Base-by-base conservation (phyloP, 1,140 invertebrate species). In the Agrypnia vestita region DNA sequence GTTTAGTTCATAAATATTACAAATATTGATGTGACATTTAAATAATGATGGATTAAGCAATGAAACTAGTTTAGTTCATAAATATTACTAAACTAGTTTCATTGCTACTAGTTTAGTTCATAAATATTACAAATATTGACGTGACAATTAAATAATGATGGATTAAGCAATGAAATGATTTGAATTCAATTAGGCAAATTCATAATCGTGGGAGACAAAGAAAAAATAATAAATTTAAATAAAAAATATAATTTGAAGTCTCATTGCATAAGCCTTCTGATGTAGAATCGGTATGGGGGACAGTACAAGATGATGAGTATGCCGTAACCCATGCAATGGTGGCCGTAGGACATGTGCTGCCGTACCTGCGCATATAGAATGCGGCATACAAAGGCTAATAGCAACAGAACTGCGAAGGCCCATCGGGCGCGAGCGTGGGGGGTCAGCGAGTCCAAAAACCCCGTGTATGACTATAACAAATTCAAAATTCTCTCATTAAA, bases 401-500 rank as follows among this genome's bases (percentile, higher is more conserved):
- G 79, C 46, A 89, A 84, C 35, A 82, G 47, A 47, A 84, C 74
- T 10, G 85, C 86, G 15, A 83, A 82, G 56, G 83, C 78, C 86
- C 86, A 87, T 73, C 86, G 84, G 44, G 84, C 83, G 77, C 82
- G 84, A 49, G 78, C 85, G 82, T 86, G 86, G 17, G 85, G 89
- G 74, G 85, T 89, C 86, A 86, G 91, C 85, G 84, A 89, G 88
- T 87, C 91, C 88, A 86, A 82, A 74, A 80, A 72, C 15, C 76
- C 78, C 17, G 83, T 75, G 80, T 80, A 82, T 9, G 83, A 80
- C 83, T 84, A 84, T 61, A 84, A 84, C 64, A 74, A 80, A 72
- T 77, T 35, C 47, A 51, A 78, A 67, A 73, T 71, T 47, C 71
- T 53, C n/a, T 56, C 73, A 75, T 75, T 61, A 76, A 21, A 21